Conservation (phyloP, 2,888 invertebrate species). For the Dolomedes plantarius region DNA sequence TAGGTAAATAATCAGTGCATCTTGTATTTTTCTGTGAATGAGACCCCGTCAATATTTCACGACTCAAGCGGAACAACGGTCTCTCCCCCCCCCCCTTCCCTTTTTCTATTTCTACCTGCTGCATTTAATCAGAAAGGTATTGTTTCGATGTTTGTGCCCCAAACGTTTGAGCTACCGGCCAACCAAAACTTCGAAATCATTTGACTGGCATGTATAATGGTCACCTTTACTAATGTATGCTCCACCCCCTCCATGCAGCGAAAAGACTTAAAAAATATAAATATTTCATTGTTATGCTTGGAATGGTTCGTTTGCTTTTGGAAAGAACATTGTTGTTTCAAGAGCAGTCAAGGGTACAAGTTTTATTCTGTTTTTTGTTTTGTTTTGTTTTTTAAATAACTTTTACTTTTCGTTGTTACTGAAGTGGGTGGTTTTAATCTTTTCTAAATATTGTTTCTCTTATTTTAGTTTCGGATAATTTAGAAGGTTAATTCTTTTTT, state of each 20-base stretch:
- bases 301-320: neutral
- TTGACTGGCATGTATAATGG: conserved; percentile 32
- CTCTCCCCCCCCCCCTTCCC: neutral
- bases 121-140: conserved; percentile 54
- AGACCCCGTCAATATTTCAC: conserved; percentile 58
- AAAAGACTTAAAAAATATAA: conserved; percentile 21
- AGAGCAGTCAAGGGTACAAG: no score
- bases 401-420: no score
- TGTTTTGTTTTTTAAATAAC: no score
- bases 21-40: conserved; percentile 36
- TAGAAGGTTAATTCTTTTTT: no score
- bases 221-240: conserved; percentile 10
- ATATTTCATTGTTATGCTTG: conserved; percentile 28
- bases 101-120: conserved; percentile 18
- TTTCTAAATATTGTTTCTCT: no score
- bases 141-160: conserved; percentile 34
- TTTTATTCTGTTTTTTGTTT: no score
- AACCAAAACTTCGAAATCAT: conserved; percentile 28
- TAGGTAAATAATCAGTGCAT: conserved; percentile 66
- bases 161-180: conserved; percentile 12
- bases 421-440: no score
- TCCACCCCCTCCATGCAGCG: conserved; percentile 23
- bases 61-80: conserved; percentile 17
- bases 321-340: no score
- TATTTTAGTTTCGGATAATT: no score